Percentiles rank a stretch among this genome's conserved stretches.
phyloP scores from a whole-genome alignment of 2,797 vertebrate genomes.

The Esox lucius region DNA sequence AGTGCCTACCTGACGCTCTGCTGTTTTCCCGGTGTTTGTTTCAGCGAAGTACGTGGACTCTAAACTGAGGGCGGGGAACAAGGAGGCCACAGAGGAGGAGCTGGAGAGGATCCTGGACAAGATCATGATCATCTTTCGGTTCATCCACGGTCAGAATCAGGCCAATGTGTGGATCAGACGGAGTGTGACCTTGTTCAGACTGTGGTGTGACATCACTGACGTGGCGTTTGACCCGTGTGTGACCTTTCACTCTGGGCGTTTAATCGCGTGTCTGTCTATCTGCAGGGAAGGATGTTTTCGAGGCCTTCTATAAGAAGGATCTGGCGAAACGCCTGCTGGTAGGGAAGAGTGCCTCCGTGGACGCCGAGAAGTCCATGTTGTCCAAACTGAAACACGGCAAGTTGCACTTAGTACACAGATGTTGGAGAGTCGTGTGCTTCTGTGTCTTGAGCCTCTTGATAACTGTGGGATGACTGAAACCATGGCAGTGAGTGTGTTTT shows the following conservation, averaged over 20 bases:
- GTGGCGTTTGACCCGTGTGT: background rate
- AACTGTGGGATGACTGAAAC: no score
- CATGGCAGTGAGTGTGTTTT: no score
- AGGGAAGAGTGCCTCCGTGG: conserved; percentile 98
- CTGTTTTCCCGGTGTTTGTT: conserved; percentile 18
- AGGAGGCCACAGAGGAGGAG: conserved; percentile 98
- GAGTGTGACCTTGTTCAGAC: no score
- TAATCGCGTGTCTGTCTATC: background rate
- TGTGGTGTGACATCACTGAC: no score
- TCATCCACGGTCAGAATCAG: conserved; percentile 89
- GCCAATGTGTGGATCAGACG: no score
- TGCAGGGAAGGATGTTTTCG: conserved; percentile 97
- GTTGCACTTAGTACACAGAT: conserved; percentile 7
- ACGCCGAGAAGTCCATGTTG: conserved; percentile 99
- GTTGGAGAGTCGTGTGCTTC: no score
- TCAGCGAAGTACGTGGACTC: conserved; percentile 98
- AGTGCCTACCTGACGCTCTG: no score
- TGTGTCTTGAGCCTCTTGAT: no score
- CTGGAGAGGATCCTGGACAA: conserved; percentile 99
- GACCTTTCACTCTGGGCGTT: no score
- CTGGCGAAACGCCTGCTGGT: conserved; percentile 96
- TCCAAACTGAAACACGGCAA: conserved; percentile 98
- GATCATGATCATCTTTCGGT: conserved; percentile 99
- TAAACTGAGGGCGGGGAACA: conserved; percentile 97
- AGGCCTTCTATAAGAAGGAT: conserved; percentile 99